Percentiles rank a stretch among this genome's conserved stretches.
Conservation (phyloP, 2,888 invertebrate genomes). For the Chironomus tentans region DNA sequence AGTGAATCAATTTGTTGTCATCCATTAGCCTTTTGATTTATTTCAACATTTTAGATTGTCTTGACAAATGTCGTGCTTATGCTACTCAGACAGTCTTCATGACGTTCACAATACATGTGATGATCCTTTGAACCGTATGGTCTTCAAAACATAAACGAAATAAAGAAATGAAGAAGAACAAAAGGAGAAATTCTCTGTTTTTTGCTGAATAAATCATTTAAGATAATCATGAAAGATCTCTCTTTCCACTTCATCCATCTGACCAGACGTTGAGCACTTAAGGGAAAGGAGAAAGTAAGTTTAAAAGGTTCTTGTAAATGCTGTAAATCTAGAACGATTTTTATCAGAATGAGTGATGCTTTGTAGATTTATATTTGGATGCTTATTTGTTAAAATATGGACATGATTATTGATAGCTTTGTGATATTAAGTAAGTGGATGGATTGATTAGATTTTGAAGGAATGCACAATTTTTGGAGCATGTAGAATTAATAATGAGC, state of each 20-base stretch:
- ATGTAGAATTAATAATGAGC: no score
- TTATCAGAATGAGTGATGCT: no score
- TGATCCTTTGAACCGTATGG: background rate
- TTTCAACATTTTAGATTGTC: background rate
- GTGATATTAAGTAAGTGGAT: no score
- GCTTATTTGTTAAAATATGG: no score
- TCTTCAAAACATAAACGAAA: no score
- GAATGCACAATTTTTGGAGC: no score
- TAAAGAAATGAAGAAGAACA: no score
- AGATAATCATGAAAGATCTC: background rate
- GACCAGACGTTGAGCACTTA: background rate
- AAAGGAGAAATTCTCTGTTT: background rate
- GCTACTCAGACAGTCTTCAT: background rate
- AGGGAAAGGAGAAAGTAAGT: background rate
- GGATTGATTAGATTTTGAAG: no score
- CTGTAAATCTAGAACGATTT: no score
- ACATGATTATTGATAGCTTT: no score
- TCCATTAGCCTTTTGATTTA: constrained; percentile 1
- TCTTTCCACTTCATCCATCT: background rate
- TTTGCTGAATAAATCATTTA: background rate
- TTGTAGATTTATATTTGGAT: no score
- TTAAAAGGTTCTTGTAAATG: no score
- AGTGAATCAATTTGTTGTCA: constrained; percentile 3
- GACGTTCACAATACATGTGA: background rate
- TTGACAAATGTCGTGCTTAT: background rate